Conservation (phyloP, 2,888 invertebrate species). For the Scaptomyza reducta region DNA sequence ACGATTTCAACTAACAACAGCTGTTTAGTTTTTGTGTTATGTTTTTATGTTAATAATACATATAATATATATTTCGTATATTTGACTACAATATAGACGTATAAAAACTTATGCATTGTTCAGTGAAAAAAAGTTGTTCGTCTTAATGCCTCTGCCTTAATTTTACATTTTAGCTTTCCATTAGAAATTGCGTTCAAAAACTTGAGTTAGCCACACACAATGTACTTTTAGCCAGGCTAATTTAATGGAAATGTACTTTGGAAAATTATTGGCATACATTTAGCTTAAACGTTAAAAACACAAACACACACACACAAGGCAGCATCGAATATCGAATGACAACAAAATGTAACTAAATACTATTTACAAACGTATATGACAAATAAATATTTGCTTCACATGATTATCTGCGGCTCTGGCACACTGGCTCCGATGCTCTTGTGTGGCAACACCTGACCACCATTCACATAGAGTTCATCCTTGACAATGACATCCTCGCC, state of each 20-base stretch:
- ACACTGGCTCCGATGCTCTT: conserved; percentile 97
- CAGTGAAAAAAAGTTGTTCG: conserved; percentile 14
- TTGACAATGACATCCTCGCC: conserved; percentile 99
- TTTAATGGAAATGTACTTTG: conserved; percentile 68
- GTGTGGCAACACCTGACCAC: conserved; percentile 98
- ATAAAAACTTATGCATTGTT: conserved; percentile 31
- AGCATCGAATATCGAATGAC: conserved; percentile 39
- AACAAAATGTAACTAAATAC: conserved; percentile 22
- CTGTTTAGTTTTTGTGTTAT: background rate
- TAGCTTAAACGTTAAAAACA: conserved; percentile 31
- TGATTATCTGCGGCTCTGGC: conserved; percentile 98
- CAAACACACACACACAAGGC: conserved; percentile 38
- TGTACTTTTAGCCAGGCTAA: conserved; percentile 55
- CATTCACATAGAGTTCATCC: conserved; percentile 99
- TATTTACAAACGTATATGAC: conserved; percentile 40
- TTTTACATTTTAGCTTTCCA: background rate
- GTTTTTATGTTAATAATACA: conserved; percentile 25
- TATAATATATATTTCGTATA: conserved; percentile 33
- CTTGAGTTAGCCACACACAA: conserved; percentile 12
- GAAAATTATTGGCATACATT: conserved; percentile 40
- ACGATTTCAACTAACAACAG: conserved; percentile 19
- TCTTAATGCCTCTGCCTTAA: conserved; percentile 16
- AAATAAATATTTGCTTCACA: conserved; percentile 86
- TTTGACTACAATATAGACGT: conserved; percentile 48
- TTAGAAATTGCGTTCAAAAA: conserved; percentile 9